Evolutionary conservation across 2,113 vertebrate species (phyloP), one percentile per base, ranked within the genome.

Genomic region (Rhizomys pruinosus): DNA sequence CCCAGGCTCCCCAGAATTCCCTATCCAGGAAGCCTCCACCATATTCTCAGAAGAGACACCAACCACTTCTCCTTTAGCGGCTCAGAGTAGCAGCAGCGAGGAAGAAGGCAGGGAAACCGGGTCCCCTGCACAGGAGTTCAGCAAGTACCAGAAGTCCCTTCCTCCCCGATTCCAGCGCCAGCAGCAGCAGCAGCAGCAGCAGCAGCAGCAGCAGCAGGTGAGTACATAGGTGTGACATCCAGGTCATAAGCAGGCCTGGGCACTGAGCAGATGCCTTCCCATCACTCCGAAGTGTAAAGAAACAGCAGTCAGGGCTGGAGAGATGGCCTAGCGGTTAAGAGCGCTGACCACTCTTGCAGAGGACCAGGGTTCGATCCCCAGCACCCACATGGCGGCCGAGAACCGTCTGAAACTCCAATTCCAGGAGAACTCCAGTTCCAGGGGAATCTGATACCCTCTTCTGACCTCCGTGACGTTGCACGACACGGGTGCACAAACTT

Each of bases 121-220:
- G 5, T 99, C 99, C 0, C 99, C 99, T 0, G 96, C 98, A 34
- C 99, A 98, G 57, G 99, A 99, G n/a, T 99, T 99, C 90, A 96
- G 57, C 93, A 99, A 99, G 88, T 99, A 98, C 72, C 99, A 99
- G 94, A 99, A 99, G 94, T 97, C 99, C 3, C 97, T 99, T 55
- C 98, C 99, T 5, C 99, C 99, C 0, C 98, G 99, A 22, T 99
- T 99, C 96, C 99, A 99, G 96, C 99, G 99, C 91, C 99, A 99
- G 79, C 98, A 99, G 87, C 98, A 98, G 87, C 98, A 98, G 77
- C 98, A 98, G 86, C 98, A 98, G 97, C 98, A 98, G 81, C 98
- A 98, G 96, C 97, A 98, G 85, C 99, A 99, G 96, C 99, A 98
- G 97, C 98, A 98, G 84, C 98, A 98, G 98, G 97, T 98, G 79